Conservation (phyloP, 2,797 vertebrate species). For the Manis javanica region DNA sequence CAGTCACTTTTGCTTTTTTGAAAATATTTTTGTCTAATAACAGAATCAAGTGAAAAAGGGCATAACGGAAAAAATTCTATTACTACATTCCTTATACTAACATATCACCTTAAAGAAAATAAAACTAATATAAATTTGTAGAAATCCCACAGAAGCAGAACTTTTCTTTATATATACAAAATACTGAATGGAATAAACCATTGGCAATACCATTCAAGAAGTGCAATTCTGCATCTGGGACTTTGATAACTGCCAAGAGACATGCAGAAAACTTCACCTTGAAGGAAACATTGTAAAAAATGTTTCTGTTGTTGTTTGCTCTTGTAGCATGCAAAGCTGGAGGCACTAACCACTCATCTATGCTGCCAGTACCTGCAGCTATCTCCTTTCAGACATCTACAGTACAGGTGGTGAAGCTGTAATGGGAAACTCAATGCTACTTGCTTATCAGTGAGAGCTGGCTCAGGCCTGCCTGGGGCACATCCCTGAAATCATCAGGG, state of each 20-base stretch:
- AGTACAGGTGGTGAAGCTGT: constrained; percentile 58
- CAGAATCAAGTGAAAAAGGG: neutral
- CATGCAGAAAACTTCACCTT: neutral
- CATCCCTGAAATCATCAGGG: neutral
- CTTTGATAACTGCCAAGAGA: neutral
- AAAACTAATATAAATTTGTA: neutral
- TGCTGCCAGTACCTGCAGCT: neutral
- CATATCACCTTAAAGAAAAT: neutral
- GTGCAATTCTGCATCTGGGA: neutral
- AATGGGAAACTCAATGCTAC: constrained; percentile 59
- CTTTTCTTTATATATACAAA: neutral
- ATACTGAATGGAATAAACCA: neutral
- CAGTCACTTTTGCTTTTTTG: neutral
- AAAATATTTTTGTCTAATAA: neutral
- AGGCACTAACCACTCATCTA: neutral
- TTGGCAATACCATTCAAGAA: neutral
- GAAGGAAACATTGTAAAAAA: neutral
- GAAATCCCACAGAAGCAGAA: neutral
- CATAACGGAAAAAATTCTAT: neutral
- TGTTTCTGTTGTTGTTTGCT: neutral
- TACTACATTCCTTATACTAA: neutral
- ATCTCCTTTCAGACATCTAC: constrained; percentile 33
- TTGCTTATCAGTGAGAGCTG: constrained; percentile 27
- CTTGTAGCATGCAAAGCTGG: neutral
- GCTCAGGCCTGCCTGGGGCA: neutral